A percentile compares a stretch with the other conserved stretches of the same genome.
Conservation (phyloP, 2,797 vertebrate species). For the Myoxocephalus aenaeus region DNA sequence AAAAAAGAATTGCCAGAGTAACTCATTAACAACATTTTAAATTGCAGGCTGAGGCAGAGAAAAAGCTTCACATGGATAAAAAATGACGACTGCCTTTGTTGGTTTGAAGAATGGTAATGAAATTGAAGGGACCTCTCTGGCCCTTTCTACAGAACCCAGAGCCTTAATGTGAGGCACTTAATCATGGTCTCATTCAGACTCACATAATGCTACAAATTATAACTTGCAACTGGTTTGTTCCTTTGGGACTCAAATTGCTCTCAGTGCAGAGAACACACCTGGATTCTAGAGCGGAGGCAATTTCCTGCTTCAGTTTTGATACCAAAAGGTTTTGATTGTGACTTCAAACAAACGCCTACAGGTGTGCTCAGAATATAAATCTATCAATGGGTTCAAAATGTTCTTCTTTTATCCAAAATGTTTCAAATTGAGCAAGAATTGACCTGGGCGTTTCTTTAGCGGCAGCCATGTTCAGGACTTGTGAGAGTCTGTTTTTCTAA, state of each 20-base stretch:
- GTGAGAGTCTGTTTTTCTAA: neutral
- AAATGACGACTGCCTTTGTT: constrained; percentile 8
- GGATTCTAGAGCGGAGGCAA: constrained; percentile 1
- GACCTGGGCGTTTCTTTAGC: too few relatives aligned
- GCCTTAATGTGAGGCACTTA: constrained; percentile 30
- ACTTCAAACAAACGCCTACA: neutral
- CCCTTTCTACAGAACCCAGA: constrained; percentile 1
- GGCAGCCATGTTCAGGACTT: neutral
- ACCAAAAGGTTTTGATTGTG: neutral
- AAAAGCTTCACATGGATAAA: neutral
- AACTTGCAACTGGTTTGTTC: constrained; percentile 20
- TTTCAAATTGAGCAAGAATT: neutral
- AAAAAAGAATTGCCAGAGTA: neutral
- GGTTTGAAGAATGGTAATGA: constrained; percentile 11
- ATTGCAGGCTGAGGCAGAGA: neutral
- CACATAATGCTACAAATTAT: constrained; percentile 35
- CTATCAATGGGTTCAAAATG: neutral
- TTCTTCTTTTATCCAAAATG: neutral
- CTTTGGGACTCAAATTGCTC: constrained; percentile 15
- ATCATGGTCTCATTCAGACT: constrained; percentile 1
- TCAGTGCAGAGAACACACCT: constrained; percentile 1
- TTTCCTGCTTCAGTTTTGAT: neutral
- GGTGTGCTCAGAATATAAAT: neutral
- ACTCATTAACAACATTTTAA: constrained; percentile 3
- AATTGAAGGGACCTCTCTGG: constrained; percentile 1